phyloP scores from a whole-genome alignment of 2,797 vertebrate species.

The Molossus alvarezi region DNA sequence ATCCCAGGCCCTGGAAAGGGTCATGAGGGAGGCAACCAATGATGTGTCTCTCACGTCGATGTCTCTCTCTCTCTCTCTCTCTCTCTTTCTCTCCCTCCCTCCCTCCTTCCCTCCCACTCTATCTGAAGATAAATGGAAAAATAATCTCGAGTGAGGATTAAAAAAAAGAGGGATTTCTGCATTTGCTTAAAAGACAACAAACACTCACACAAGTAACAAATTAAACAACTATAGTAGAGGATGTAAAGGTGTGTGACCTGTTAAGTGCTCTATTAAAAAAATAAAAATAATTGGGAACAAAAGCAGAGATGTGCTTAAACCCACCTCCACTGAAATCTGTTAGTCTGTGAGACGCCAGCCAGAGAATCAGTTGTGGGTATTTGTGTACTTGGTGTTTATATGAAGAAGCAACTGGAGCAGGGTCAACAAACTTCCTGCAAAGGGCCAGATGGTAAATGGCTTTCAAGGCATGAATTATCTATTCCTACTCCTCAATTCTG shows the following conservation, averaged over 20 bases:
- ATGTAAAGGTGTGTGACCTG: not conserved
- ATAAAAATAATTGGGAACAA: slow-evolving; percentile 52
- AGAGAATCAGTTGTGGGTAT: not conserved
- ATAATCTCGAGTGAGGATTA: too few species aligned
- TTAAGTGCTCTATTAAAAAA: slow-evolving; percentile 18
- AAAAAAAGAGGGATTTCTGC: slow-evolving; percentile 7
- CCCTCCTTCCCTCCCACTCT: too few species aligned
- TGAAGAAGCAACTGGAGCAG: slow-evolving; percentile 1
- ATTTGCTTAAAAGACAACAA: not conserved
- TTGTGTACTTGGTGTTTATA: not conserved
- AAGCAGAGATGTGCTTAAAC: not conserved
- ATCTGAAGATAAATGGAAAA: too few species aligned
- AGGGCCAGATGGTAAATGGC: not conserved
- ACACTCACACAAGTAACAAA: not conserved
- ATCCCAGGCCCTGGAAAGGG: too few species aligned
- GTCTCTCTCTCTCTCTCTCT: too few species aligned
- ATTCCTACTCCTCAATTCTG: not conserved
- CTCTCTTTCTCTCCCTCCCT: too few species aligned
- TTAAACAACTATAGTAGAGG: not conserved
- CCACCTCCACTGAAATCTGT: slow-evolving; percentile 23
- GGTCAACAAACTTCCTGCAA: slow-evolving; percentile 28
- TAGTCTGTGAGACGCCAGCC: not conserved
- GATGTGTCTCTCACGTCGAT: too few species aligned
- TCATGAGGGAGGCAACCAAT: too few species aligned
- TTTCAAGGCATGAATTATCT: not conserved